Conservation (phyloP, 2,888 invertebrate genomes). For the Prenolepis imparis region DNA sequence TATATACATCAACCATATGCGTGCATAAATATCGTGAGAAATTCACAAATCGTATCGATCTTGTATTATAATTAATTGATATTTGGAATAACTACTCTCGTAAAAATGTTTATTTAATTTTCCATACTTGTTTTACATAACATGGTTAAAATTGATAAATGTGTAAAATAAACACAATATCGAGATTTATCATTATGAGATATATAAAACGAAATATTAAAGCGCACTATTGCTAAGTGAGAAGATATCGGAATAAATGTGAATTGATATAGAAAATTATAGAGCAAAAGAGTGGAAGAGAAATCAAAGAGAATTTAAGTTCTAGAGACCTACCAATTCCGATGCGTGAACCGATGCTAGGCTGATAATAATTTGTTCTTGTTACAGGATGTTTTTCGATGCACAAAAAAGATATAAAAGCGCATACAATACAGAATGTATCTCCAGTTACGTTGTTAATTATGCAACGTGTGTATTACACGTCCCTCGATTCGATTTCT, state of each 20-base stretch:
- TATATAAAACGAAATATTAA: neutral
- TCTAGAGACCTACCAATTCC: neutral
- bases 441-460: neutral
- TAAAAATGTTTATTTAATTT: neutral
- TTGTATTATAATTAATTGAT: neutral
- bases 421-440: constrained; percentile 14
- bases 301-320: neutral
- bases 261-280: neutral
- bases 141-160: neutral
- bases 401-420: neutral
- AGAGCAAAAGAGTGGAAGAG: neutral
- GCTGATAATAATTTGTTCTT: neutral
- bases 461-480: constrained; percentile 23
- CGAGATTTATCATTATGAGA: neutral
- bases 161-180: neutral
- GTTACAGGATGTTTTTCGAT: constrained; percentile 16
- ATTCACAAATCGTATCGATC: neutral
- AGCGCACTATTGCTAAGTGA: neutral
- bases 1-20: neutral
- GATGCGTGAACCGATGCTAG: neutral
- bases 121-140: neutral
- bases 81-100: neutral
- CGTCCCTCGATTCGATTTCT: neutral
- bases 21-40: constrained; percentile 21
- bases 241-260: neutral